Conservation (phyloP, 2,113 vertebrate genomes). For the Cinclus mexicanus region DNA sequence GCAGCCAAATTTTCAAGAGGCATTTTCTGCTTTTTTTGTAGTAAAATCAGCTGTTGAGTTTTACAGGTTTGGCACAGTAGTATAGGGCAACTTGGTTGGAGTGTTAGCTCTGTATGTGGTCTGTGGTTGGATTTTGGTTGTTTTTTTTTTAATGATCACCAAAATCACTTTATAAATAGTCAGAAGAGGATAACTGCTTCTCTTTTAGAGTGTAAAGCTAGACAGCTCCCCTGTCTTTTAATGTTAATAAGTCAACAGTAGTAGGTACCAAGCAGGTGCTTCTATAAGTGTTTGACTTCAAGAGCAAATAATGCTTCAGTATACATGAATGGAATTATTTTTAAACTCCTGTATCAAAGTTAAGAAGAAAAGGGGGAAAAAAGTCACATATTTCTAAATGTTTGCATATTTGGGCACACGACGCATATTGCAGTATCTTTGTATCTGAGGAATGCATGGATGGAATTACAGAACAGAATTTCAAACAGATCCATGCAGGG, state of each 20-base stretch:
- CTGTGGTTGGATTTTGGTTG: neutral
- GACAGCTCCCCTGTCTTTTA: neutral
- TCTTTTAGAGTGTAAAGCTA: neutral
- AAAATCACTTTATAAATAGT: neutral
- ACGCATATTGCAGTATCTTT: neutral
- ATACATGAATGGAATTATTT: neutral
- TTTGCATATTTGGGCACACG: neutral
- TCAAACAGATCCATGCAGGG: rapidly evolving
- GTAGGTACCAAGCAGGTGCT: neutral
- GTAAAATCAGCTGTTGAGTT: neutral
- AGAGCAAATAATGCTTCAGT: neutral
- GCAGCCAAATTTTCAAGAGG: neutral
- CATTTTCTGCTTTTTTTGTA: neutral
- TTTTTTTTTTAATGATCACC: neutral
- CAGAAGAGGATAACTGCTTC: neutral
- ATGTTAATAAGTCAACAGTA: neutral
- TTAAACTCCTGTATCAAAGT: neutral
- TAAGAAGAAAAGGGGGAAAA: neutral
- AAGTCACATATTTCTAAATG: neutral
- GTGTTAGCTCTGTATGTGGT: neutral
- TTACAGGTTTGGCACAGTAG: neutral
- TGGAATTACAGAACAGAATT: neutral
- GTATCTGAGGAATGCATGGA: neutral
- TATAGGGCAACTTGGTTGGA: neutral
- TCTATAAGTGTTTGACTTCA: neutral